Base-by-base conservation (phyloP, 1,140 invertebrate genomes). In the Yoshiicerus persimilis region DNA sequence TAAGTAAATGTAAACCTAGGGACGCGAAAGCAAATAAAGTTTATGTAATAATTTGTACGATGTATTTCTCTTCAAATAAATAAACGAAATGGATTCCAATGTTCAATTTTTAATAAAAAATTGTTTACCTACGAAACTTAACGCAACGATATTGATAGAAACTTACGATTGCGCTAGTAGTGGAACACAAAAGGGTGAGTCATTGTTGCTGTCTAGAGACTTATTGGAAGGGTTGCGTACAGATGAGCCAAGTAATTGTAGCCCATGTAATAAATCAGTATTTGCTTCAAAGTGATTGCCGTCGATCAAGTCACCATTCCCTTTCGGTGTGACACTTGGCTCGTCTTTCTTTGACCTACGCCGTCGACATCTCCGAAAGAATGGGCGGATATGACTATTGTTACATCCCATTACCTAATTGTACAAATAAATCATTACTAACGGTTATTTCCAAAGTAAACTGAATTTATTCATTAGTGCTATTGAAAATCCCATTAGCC, bases 151-250 rank as follows among this genome's bases (percentile, higher is more conserved):
- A 56, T 56, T 56, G 16, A 56, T 11, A 4, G 41, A 47, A 30
- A 88, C 90, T 88, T 90, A 90, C 90, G 90, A 90, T 66, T 90
- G 90, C 20, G 90, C 90, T 70, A 90, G 47, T 16, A 90, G 64
- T 80, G 90, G 90, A 90, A 90, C 90, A 90, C 88, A 88, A 85
- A 88, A 89, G 41, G 89, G 87, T 84, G 84, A 87, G 80, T 89
- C 85, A 75, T 66, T 66, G 47, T 80, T 77, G 36, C 36, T 36
- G 25, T 70, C 85, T 41, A 83, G 11, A 39, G 62, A 25, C 39
- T 88, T 89, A 66, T 77, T 89, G 80, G 85, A 77, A 39, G 87
- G 87, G 70, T 84, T 84, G 27, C 86, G 56, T 5, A 89, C 56
- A 27, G 87, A 86, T 47, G 89, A 86, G n/a, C 87, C 87, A 16